Evolutionary conservation across 2,113 vertebrate species (phyloP), one percentile per base, ranked within the genome.

Genomic region (Catagonus wagneri): DNA sequence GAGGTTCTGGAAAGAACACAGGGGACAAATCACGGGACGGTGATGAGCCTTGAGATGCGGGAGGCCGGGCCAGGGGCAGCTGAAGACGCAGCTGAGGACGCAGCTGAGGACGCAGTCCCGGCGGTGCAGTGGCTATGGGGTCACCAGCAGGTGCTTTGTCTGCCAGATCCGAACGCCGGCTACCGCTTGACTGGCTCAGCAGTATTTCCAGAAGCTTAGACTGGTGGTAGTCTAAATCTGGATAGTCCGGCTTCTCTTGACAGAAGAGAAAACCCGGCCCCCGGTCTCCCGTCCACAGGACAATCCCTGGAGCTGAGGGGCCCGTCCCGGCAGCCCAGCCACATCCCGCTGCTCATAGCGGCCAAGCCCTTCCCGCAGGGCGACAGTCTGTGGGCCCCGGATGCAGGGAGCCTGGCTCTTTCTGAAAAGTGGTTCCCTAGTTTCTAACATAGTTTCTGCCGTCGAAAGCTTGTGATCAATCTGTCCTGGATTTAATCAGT

Each of bases 311-410:
- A 29, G 20, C 14, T 5, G 20, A 9, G 27, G 0, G 25, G 54
- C 54, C 22, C 34, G 27, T 25, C 52, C 56, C 11, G 85, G 34
- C 17, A 11, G 3, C 27, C 36, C 1, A 13, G 6, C 86, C 71
- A 17, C 39, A 17, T 1, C 54, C 56, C 71, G 2, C 25, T 25
- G 56, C 15, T 61, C 7, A 56, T n/a, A 6, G n/a, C n/a, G 11
- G 79, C 79, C 34, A 27, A 36, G 34, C 22, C 2, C 58, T 9
- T 36, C 4, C 19, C 8, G 44, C 44, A n/a, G 44, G 44, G 0
- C 32, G 27, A n/a, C 15, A 17, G 11, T 60, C 52, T 25, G 0
- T 16, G 29, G 4, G 25, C 68, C 50, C n/a, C 19, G 0, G 1
- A 1, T 10, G 9, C 29, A 69, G 22, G 29, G 4, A 52, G 0